These are phyloP conservation scores for Drosophila antonietae DNA, from an alignment of 2,888 invertebrate genomes.

Conservation along the genomic window DNA sequence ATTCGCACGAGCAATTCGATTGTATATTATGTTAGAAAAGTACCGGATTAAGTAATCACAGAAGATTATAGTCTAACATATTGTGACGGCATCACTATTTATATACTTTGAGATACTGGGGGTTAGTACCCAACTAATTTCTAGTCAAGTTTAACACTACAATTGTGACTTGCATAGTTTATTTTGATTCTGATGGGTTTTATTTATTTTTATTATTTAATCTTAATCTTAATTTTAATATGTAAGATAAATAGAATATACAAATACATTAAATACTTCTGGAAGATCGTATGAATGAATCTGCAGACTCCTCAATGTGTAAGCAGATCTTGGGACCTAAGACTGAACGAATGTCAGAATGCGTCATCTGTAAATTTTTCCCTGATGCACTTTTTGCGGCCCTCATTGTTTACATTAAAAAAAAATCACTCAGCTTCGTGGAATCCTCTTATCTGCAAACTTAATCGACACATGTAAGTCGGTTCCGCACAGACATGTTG, in stretches of 20 bases:
- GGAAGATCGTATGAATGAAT: too few relatives aligned
- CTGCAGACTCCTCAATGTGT: too few relatives aligned
- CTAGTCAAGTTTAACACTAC: background rate
- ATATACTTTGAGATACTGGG: background rate
- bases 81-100: background rate
- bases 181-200: background rate
- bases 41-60: background rate
- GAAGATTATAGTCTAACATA: background rate
- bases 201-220: background rate
- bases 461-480: background rate
- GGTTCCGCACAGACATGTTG: background rate
- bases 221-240: too few relatives aligned
- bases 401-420: too few relatives aligned
- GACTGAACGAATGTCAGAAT: too few relatives aligned
- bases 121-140: background rate
- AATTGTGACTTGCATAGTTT: background rate
- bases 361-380: too few relatives aligned
- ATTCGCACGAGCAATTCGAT: background rate
- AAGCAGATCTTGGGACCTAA: too few relatives aligned
- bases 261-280: too few relatives aligned
- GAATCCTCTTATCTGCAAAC: too few relatives aligned
- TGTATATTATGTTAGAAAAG: conserved; percentile 4
- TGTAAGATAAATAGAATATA: too few relatives aligned
- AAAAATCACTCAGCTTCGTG: too few relatives aligned
- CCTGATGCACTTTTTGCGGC: too few relatives aligned